Base-by-base conservation (phyloP, 2,113 vertebrate species). In the Sinocyclocheilus anophthalmus region DNA sequence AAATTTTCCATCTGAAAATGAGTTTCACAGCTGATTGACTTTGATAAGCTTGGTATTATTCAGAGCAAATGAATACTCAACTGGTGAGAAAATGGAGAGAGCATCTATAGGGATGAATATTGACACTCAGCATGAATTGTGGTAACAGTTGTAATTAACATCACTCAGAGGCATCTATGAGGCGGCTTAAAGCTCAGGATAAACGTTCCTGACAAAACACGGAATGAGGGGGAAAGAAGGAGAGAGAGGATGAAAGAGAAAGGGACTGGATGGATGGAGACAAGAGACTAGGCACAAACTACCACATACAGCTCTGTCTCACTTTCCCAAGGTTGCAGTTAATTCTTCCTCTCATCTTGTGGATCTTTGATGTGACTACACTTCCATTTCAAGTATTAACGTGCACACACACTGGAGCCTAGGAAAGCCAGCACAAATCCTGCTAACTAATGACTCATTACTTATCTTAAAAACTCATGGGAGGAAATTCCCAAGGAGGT, bases 31-130 rank as follows among this genome's bases (percentile, higher is more conserved):
- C 81, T 88, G 82, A 85, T 55, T 85, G 87, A 69, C 50, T 89
- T 84, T 88, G 87, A 90, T 88, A 87, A 90, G 83, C 83, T 42
- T 20, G n/a, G 73, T 55, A 75, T 86, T 88, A 90, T 90, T 90
- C 57, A 53, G 75, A 85, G 82, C 59, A 88, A 90, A 84, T 83
- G 57, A 72, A 87, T 76, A 70, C 69, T 48, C 20, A 22, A 67
- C 39, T 50, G 75, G 79, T 63, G 48, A 53, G 57, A 57, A 55
- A 79, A 39, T 59, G 84, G 69, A 14, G 53, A 82, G 69, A 55
- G 80, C 16, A 76, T 67, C 79, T 59, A 79, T 76, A 22, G 86
- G 65, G 61, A 70, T 78, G 75, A 84, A 67, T 48, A 37, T 26
- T 76, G 33, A 81, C 81, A 86, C 59, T 45, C 79, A 4, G 77